Base-by-base conservation (phyloP, 2,888 invertebrate species). In the Agonum fuliginosum region DNA sequence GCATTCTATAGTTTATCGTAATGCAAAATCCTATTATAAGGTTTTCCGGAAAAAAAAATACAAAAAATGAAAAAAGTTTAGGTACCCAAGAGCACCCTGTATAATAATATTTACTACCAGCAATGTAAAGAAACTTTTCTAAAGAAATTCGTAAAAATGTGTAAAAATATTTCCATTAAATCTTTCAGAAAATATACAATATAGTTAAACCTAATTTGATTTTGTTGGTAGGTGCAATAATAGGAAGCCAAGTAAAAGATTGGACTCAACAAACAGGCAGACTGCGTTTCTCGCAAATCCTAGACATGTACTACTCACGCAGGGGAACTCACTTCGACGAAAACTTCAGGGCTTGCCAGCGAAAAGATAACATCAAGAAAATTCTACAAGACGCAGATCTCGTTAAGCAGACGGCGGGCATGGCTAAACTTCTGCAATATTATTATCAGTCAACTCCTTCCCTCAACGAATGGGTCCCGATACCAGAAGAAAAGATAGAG, bases 291-390 rank as follows among this genome's bases (percentile, higher is more conserved):
- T 91, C 92, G 0, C 92, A 92, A 86, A 83, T 92, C 10, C 84
- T 93, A 48, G 91, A 92, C 79, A 91, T 92, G 91, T 93, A 92
- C 83, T 93, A 93, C 82, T 92, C 92, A 0, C 86, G 89, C 79
- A 88, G 89, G 77, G 92, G 92, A 0, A 86, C 91, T 0, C 88
- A 89, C 0, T 91, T 90, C 81, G 88, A 91, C 20, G 84, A 87
- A 0, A 85, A 85, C 30, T 87, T 91, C n/a, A 89, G 87, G 82
- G 91, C 91, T 1, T 91, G 91, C 80, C 88, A 90, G 79, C 86
- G 92, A 74, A 87, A 87, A 22, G 82, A 84, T 0, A 85, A 89
- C 46, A 89, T 90, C 81, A 83, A 84, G 17, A 85, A 85, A 20
- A 80, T 82, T 17, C 58, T 82, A 34, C 73, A 79, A 46, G 67